Conservation (phyloP, 2,797 vertebrate genomes). For the Cyclopterus lumpus region DNA sequence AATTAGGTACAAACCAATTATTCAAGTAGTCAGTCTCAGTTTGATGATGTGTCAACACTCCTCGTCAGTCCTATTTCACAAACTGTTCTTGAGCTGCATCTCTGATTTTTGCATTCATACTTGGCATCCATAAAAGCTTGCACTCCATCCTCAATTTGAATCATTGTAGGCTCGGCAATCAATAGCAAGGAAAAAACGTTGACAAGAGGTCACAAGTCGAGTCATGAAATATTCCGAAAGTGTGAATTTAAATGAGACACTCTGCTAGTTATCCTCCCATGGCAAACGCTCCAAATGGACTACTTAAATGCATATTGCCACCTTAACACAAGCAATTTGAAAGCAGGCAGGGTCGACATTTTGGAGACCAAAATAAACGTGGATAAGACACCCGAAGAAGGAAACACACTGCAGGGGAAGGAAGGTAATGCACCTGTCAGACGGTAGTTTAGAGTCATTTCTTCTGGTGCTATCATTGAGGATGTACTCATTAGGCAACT, state of each 20-base stretch:
- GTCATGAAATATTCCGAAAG: conserved; percentile 68
- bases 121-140: conserved; percentile 59
- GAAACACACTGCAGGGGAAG: conserved; percentile 42
- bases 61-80: conserved; percentile 76
- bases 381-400: conserved; percentile 16
- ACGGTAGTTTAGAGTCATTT: not conserved
- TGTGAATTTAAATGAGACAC: conserved; percentile 65
- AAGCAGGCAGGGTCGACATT: conserved; percentile 22
- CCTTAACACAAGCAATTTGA: conserved; percentile 52
- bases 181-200: conserved; percentile 48
- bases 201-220: conserved; percentile 71
- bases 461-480: not conserved
- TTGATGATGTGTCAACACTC: conserved; percentile 81
- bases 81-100: conserved; percentile 75
- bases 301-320: conserved; percentile 52
- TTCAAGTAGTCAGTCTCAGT: conserved; percentile 82
- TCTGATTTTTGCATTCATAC: conserved; percentile 70
- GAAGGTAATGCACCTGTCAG: conserved; percentile 30
- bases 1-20: conserved; percentile 83
- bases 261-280: conserved; percentile 61
- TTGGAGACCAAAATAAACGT: conserved; percentile 36
- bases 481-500: not conserved
- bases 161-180: conserved; percentile 60
- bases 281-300: conserved; percentile 57
- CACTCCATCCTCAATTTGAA: conserved; percentile 65